A percentile compares a stretch with the other conserved stretches of the same genome.
Conservation (phyloP, 1,140 invertebrate genomes). For the Pogonomyrmex californicus region DNA sequence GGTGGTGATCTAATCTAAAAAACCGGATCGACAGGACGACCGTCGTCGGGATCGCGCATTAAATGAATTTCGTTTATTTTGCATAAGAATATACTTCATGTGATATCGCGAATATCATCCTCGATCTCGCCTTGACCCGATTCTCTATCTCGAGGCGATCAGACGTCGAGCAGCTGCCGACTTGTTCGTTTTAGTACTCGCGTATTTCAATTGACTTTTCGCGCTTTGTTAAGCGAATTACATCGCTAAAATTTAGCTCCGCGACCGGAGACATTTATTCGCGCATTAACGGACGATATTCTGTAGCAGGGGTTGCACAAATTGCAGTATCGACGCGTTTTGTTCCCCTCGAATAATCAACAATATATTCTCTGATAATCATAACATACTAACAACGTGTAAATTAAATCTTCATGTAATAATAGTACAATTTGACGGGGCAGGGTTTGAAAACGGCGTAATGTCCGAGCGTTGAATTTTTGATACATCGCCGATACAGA, state of each 20-base stretch:
- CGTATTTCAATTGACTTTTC: neutral
- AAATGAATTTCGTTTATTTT: constrained; percentile 40
- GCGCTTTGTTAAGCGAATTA: neutral
- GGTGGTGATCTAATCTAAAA: neutral
- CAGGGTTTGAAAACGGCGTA: constrained; percentile 15
- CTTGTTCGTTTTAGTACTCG: neutral
- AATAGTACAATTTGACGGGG: neutral
- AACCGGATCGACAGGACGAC: constrained; percentile 6
- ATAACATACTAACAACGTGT: constrained; percentile 8
- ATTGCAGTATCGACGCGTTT: constrained; percentile 23
- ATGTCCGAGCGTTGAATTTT: neutral
- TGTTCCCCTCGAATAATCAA: constrained; percentile 7
- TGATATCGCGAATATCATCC: neutral
- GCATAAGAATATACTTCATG: constrained; percentile 26
- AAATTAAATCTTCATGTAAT: constrained; percentile 24
- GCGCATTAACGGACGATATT: constrained; percentile 2
- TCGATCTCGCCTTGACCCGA: constrained; percentile 47
- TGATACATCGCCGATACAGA: neutral
- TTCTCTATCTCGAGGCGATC: constrained; percentile 36
- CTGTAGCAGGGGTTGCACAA: neutral
- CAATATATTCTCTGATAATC: constrained; percentile 5
- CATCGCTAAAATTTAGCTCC: neutral
- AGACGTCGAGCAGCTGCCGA: neutral
- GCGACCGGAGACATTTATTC: constrained; percentile 27
- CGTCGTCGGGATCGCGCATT: constrained; percentile 3